A percentile compares a stretch with the other conserved stretches of the same genome.
These are phyloP conservation scores for Drosophila dunni DNA, from an alignment of 1,140 invertebrate genomes.

Conservation along the genomic window DNA sequence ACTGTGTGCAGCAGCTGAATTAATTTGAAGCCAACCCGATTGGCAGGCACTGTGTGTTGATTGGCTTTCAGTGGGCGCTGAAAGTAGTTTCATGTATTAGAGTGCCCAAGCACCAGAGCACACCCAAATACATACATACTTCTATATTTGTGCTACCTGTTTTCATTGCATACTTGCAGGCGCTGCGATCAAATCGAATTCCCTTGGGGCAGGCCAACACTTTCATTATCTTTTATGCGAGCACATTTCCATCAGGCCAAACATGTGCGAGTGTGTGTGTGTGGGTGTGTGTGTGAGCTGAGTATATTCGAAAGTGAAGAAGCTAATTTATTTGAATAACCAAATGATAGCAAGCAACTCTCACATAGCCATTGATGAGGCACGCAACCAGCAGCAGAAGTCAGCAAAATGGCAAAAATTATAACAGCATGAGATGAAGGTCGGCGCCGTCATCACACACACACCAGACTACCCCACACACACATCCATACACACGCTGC, in stretches of 20 bases:
- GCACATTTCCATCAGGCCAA: conserved; percentile 51
- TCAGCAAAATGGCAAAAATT: conserved; percentile 51
- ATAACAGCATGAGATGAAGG: conserved; percentile 26
- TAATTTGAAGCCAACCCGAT: conserved; percentile 29
- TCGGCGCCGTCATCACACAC: background rate
- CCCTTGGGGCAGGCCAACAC: conserved; percentile 36
- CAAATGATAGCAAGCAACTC: conserved; percentile 43
- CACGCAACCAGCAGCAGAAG: conserved; percentile 27
- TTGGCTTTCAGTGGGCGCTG: conserved; percentile 21
- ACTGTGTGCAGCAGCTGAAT: conserved; percentile 19
- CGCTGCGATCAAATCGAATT: background rate
- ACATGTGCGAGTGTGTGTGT: background rate
- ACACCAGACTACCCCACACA: background rate
- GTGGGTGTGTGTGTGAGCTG: background rate
- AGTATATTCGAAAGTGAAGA: conserved; percentile 21
- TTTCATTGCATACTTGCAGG: conserved; percentile 49
- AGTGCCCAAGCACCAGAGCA: conserved; percentile 16
- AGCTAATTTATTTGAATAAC: conserved; percentile 66
- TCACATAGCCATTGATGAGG: conserved; percentile 36
- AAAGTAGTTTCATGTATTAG: conserved; percentile 17
- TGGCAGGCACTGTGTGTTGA: conserved; percentile 18
- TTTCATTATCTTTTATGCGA: conserved; percentile 73
- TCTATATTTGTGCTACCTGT: conserved; percentile 13
- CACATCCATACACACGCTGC: background rate
- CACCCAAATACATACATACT: background rate